These are phyloP conservation scores for Drosophila affinis DNA, from an alignment of 2,888 invertebrate species.

Conservation along the genomic window DNA sequence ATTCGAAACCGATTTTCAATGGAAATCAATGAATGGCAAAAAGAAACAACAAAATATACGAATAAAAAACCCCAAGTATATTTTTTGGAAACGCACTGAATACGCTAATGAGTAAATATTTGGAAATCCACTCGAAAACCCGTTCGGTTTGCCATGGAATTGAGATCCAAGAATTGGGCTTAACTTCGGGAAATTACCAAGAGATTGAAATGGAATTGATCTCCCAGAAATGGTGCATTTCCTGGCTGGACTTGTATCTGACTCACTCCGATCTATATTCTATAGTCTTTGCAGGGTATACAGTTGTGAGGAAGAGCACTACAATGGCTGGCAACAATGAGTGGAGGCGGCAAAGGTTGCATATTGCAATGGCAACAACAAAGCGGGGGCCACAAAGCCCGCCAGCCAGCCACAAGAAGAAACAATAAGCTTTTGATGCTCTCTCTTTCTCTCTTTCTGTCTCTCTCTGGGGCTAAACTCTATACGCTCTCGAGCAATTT, in stretches of 20 bases:
- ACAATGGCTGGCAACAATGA: not conserved
- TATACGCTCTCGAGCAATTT: constrained; percentile 51
- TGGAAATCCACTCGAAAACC: not conserved
- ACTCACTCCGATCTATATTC: not conserved
- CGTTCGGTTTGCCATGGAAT: not conserved
- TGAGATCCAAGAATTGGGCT: constrained; percentile 50
- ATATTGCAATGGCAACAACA: not conserved
- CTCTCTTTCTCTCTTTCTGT: not conserved
- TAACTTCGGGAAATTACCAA: constrained; percentile 51
- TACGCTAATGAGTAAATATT: not conserved
- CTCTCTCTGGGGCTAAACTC: constrained; percentile 18
- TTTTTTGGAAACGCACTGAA: not conserved
- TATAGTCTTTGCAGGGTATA: not conserved
- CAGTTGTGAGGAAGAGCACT: not conserved
- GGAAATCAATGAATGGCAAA: not conserved
- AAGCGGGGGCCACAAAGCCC: not conserved
- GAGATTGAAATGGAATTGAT: not conserved
- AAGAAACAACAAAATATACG: not conserved
- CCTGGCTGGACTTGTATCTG: not conserved
- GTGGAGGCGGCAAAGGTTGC: not conserved
- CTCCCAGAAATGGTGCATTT: not conserved
- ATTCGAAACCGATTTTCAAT: not conserved
- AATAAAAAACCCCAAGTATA: not conserved
- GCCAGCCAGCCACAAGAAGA: not conserved
- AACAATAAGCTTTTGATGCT: not conserved